Evolutionary conservation across 2,888 invertebrate species (phyloP).

Genomic region (Melanchra persicariae): DNA sequence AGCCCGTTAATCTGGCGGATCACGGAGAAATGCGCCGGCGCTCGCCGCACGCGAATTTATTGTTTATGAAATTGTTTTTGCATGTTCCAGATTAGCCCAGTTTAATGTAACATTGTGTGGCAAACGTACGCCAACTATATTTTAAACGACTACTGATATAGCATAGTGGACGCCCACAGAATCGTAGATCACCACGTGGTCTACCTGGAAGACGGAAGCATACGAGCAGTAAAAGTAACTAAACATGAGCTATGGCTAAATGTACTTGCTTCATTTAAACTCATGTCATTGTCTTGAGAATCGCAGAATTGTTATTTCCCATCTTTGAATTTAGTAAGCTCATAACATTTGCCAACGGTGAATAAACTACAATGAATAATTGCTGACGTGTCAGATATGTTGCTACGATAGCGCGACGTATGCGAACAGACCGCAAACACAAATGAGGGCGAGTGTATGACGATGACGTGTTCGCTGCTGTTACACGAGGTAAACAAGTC

Average conservation of each 20-base stretch:
- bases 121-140: constrained; percentile 29
- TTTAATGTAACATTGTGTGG: constrained; percentile 49
- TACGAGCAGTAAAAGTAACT: neutral
- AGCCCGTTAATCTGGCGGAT: constrained; percentile 74
- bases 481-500: constrained; percentile 45
- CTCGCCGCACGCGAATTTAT: constrained; percentile 65
- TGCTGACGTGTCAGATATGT: constrained; percentile 46
- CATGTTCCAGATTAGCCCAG: constrained; percentile 62
- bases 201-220: neutral
- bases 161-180: neutral
- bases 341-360: constrained; percentile 17
- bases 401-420: constrained; percentile 41
- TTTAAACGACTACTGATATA: constrained; percentile 24
- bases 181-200: neutral
- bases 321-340: constrained; percentile 3
- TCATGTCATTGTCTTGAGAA: neutral
- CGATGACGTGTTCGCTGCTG: constrained; percentile 26
- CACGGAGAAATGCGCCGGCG: constrained; percentile 68
- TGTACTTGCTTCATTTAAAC: neutral
- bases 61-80: constrained; percentile 74
- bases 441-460: constrained; percentile 23
- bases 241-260: neutral
- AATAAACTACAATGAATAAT: constrained; percentile 57
- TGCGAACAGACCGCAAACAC: constrained; percentile 45
- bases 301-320: neutral